These are phyloP conservation scores for Acanthosoma haemorrhoidale DNA, from an alignment of 2,888 invertebrate genomes.

Conservation along the genomic window DNA sequence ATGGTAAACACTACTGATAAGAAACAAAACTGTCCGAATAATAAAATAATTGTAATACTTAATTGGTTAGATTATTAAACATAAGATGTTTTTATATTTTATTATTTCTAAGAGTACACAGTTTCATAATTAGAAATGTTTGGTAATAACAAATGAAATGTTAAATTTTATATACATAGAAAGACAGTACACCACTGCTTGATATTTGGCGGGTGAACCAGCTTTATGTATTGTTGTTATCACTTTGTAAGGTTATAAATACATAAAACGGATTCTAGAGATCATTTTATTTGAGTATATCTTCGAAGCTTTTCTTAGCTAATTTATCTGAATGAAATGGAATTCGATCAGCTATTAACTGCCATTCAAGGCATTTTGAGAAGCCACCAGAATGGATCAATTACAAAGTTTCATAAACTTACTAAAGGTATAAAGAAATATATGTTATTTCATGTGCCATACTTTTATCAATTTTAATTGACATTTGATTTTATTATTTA, in stretches of 20 bases:
- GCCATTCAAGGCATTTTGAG: constrained; percentile 32
- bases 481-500: constrained; percentile 17
- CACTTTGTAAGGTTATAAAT: constrained; percentile 11
- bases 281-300: neutral
- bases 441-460: neutral
- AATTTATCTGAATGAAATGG: constrained; percentile 23
- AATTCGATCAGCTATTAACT: constrained; percentile 33
- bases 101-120: too few relatives aligned
- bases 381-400: constrained; percentile 30
- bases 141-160: too few relatives aligned
- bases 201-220: neutral
- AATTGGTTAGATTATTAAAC: too few relatives aligned
- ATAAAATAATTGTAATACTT: too few relatives aligned
- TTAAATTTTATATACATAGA: neutral
- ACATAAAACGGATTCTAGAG: neutral
- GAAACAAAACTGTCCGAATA: too few relatives aligned
- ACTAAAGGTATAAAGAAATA: constrained; percentile 25
- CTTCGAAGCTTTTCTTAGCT: neutral
- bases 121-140: too few relatives aligned
- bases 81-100: too few relatives aligned
- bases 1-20: too few relatives aligned
- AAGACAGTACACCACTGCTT: too few relatives aligned
- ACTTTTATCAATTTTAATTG: neutral
- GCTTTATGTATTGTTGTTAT: neutral
- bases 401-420: constrained; percentile 26